phyloP scores from a whole-genome alignment of 1,140 invertebrate species.

The Capitella teleta region DNA sequence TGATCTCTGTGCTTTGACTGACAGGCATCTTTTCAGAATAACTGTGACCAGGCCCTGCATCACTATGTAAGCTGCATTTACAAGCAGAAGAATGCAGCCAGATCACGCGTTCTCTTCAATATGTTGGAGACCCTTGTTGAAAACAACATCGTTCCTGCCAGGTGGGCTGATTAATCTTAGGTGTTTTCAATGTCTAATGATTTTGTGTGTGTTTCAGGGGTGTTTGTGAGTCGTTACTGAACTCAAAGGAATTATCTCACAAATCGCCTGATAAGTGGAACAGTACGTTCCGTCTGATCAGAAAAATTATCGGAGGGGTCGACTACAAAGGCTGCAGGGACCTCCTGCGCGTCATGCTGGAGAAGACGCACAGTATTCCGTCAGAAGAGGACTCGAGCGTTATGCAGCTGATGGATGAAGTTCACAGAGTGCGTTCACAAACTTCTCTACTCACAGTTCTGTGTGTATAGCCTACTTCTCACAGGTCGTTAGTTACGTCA shows the following conservation, averaged over 20 bases:
- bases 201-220: constrained; percentile 45
- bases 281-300: constrained; percentile 67
- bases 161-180: constrained; percentile 16
- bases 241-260: constrained; percentile 64
- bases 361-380: constrained; percentile 54
- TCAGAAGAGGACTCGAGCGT: constrained; percentile 22
- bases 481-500: constrained; percentile 68
- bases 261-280: constrained; percentile 74
- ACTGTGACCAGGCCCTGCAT: not conserved
- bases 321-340: constrained; percentile 69
- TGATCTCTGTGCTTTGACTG: not conserved
- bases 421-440: constrained; percentile 24
- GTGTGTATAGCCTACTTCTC: not conserved
- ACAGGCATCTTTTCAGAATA: not conserved
- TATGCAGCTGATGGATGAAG: constrained; percentile 23
- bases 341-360: constrained; percentile 49
- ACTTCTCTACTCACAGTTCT: not conserved
- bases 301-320: constrained; percentile 74
- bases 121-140: constrained; percentile 62
- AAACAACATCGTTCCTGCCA: constrained; percentile 27
- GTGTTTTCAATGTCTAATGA: not conserved
- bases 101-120: constrained; percentile 58
- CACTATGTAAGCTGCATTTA: constrained; percentile 24
- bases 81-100: constrained; percentile 55
- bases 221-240: constrained; percentile 72